phyloP scores from a whole-genome alignment of 2,797 vertebrate genomes.

The Phataginus tetradactyla region DNA sequence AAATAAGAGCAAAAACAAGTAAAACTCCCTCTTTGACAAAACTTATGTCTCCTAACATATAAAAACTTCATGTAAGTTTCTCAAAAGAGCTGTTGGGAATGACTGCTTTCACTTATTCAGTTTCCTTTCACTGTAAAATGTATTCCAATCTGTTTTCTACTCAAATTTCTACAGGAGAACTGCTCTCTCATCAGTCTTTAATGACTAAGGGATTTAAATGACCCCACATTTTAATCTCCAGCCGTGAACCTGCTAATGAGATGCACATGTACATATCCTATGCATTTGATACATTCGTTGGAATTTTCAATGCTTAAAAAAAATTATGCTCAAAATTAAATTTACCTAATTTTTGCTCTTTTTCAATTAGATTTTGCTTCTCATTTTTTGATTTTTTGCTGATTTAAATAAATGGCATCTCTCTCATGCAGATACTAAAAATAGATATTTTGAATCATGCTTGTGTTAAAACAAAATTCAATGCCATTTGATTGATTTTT shows the following conservation, averaged over 20 bases:
- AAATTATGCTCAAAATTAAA: not conserved
- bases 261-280: not conserved
- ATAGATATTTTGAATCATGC: not conserved
- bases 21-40: not conserved
- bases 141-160: not conserved
- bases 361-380: not conserved
- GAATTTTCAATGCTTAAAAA: not conserved
- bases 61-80: not conserved
- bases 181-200: not conserved
- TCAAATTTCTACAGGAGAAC: not conserved
- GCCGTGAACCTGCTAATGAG: not conserved
- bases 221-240: not conserved
- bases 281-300: not conserved
- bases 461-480: not conserved
- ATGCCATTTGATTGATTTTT: not conserved
- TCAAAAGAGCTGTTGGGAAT: not conserved
- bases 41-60: not conserved
- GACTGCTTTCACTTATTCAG: not conserved
- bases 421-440: not conserved
- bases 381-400: not conserved
- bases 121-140: not conserved
- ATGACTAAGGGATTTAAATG: conserved; percentile 10
- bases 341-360: not conserved
- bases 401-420: not conserved
- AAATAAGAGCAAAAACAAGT: not conserved